These are phyloP conservation scores for Automeris io DNA, from an alignment of 2,888 invertebrate genomes.

Conservation along the genomic window DNA sequence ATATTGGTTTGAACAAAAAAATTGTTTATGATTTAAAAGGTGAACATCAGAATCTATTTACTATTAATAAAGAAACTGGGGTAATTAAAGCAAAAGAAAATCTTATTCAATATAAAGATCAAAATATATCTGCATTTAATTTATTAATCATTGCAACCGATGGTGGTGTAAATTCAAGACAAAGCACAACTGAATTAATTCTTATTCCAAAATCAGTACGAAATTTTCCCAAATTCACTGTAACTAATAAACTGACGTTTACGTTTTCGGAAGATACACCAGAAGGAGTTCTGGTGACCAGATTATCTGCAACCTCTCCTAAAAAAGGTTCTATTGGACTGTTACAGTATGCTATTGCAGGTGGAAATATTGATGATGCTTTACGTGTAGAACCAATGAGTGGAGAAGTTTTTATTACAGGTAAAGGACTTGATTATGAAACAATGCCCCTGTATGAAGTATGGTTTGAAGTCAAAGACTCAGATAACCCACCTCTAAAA, in stretches of 20 bases:
- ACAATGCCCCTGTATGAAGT: slow-evolving; percentile 89
- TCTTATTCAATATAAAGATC: slow-evolving; percentile 73
- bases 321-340: slow-evolving; percentile 84
- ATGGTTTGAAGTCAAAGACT: slow-evolving; percentile 94
- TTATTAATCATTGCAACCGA: slow-evolving; percentile 89
- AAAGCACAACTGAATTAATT: slow-evolving; percentile 84
- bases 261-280: slow-evolving; percentile 87
- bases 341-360: slow-evolving; percentile 89
- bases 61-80: slow-evolving; percentile 87
- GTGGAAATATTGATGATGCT: slow-evolving; percentile 95
- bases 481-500: slow-evolving; percentile 87
- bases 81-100: slow-evolving; percentile 88
- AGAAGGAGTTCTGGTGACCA: slow-evolving; percentile 86
- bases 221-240: slow-evolving; percentile 87
- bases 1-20: slow-evolving; percentile 88
- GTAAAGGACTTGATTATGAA: slow-evolving; percentile 90
- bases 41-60: slow-evolving; percentile 86
- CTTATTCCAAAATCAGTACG: slow-evolving; percentile 86
- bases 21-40: slow-evolving; percentile 88
- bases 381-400: slow-evolving; percentile 86
- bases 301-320: slow-evolving; percentile 86
- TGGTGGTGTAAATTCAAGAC: slow-evolving; percentile 82
- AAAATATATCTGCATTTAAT: slow-evolving; percentile 79
- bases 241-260: slow-evolving; percentile 83
- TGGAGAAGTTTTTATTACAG: slow-evolving; percentile 88